Evolutionary conservation across 1,140 invertebrate species (phyloP).

Genomic region (Papilio xuthus): DNA sequence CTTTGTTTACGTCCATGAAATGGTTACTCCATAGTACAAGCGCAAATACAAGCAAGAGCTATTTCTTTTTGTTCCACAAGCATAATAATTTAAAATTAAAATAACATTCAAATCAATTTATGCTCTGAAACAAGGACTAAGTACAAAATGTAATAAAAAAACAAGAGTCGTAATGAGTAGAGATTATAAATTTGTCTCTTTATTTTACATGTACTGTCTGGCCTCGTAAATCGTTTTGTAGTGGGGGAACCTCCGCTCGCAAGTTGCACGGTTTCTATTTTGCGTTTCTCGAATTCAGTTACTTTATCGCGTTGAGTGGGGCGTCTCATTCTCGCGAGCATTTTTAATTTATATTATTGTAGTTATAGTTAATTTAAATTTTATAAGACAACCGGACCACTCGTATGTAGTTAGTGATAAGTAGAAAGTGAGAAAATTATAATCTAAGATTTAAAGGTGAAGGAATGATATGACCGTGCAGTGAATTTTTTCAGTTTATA

Average conservation of each 20-base stretch:
- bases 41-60: constrained; percentile 44
- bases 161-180: constrained; percentile 12
- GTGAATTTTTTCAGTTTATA: constrained; percentile 61
- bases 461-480: constrained; percentile 62
- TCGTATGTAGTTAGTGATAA: constrained; percentile 61
- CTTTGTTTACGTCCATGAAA: constrained; percentile 78
- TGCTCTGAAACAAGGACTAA: background rate
- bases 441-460: constrained; percentile 57
- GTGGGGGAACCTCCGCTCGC: constrained; percentile 74
- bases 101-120: background rate
- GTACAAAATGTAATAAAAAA: background rate
- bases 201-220: constrained; percentile 65
- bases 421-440: constrained; percentile 54
- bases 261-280: constrained; percentile 79
- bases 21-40: constrained; percentile 64
- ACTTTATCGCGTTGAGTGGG: constrained; percentile 71
- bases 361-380: constrained; percentile 60
- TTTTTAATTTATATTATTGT: constrained; percentile 71
- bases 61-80: constrained; percentile 15
- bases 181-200: constrained; percentile 60
- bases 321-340: constrained; percentile 63
- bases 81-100: background rate
- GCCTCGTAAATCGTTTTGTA: constrained; percentile 76
- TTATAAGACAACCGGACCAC: constrained; percentile 54
- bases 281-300: constrained; percentile 80